Evolutionary conservation across 2,113 vertebrate species (phyloP).

Genomic region (Tetrax tetrax): DNA sequence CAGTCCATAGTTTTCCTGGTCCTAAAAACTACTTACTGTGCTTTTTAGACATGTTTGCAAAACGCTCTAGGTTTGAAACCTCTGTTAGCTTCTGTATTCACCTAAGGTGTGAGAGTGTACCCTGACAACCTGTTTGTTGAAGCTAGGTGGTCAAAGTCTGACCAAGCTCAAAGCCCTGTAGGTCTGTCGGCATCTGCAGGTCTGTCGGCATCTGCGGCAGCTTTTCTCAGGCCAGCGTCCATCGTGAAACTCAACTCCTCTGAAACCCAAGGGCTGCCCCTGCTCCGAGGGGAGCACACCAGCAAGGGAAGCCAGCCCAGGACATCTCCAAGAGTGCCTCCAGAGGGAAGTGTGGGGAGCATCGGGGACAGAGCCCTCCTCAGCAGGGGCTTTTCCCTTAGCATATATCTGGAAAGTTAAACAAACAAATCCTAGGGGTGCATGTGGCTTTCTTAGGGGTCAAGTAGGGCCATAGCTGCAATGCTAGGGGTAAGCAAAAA

Average conservation of each 20-base stretch:
- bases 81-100: neutral
- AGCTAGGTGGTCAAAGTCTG: neutral
- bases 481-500: neutral
- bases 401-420: neutral
- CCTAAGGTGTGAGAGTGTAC: neutral
- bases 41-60: neutral
- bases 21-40: neutral
- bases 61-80: neutral
- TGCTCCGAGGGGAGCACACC: accelerated
- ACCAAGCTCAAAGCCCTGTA: neutral
- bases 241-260: accelerated
- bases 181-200: neutral
- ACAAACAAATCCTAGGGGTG: neutral
- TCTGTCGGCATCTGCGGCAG: neutral
- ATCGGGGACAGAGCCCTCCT: neutral
- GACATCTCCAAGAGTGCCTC: neutral
- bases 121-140: neutral
- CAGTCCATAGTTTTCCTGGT: neutral
- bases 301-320: neutral
- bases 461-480: neutral
- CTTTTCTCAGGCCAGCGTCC: neutral
- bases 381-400: neutral
- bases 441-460: neutral
- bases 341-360: neutral
- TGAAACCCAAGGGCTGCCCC: neutral